phyloP scores from a whole-genome alignment of 1,140 invertebrate species.

The Tetragnatha versicolor region DNA sequence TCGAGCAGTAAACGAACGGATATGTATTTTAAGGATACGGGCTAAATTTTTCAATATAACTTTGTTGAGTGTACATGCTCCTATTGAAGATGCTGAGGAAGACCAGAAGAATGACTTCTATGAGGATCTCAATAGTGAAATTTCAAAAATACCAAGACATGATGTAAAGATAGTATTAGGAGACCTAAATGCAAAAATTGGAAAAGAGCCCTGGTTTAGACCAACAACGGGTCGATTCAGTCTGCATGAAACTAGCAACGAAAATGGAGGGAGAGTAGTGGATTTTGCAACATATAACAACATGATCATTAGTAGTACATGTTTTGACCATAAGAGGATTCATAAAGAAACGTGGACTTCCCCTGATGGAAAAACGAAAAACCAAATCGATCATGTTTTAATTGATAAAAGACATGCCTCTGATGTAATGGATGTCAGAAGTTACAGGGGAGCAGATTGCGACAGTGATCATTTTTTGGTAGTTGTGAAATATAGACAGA shows the following conservation, averaged over 20 bases:
- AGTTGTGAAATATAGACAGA: not conserved
- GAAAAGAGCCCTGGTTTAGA: no score
- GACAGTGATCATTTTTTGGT: conserved; percentile 7
- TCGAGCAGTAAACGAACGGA: no score
- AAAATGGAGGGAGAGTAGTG: conserved; percentile 9
- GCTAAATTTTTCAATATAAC: no score
- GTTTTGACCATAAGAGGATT: not conserved
- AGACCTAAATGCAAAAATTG: no score
- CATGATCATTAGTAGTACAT: not conserved
- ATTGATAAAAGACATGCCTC: conserved; percentile 21
- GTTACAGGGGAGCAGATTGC: not conserved
- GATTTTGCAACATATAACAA: conserved; percentile 2
- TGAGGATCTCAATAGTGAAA: no score
- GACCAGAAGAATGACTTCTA: no score
- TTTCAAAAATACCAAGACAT: no score
- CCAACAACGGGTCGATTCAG: no score
- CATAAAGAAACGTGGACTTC: conserved; percentile 2
- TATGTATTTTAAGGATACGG: no score
- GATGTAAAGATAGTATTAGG: no score
- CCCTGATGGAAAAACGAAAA: not conserved
- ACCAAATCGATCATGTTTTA: conserved; percentile 6
- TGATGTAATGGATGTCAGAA: conserved; percentile 9
- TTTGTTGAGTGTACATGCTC: no score
- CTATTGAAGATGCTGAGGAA: no score
- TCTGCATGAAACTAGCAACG: not conserved